Base-by-base conservation (phyloP, 2,113 vertebrate genomes). In the Paraplagusia blochii region DNA sequence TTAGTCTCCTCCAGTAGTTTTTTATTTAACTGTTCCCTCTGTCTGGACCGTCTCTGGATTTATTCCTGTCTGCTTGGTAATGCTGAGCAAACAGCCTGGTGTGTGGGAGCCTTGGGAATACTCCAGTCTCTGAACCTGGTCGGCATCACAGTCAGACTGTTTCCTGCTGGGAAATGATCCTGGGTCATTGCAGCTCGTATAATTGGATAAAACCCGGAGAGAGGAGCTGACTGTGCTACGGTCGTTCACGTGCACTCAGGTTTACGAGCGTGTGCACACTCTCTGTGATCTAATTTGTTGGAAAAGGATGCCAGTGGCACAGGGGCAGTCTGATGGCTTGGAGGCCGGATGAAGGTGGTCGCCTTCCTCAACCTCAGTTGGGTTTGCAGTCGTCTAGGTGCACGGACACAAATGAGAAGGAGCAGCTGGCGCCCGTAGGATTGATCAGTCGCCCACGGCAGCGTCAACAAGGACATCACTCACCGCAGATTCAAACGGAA, bases 291-390 rank as follows among this genome's bases (percentile, higher is more conserved):
- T 63, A 33, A 80, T 83, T 80, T 60, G 44, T 12, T 40, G 50
- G 39, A 50, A 64, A 69, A 53, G 13, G 35, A 70, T 56, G 66
- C 22, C 1, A 56, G 18, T 58, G 75, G 64, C 53, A 63, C 43
- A 66, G 58, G 56, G 44, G 57, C 56, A 44, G 63, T 48, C 51
- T 60, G 63, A 48, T 38, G 46, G 47, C 38, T 34, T 57, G 61
- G 71, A 78, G 84, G 79, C 81, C 64, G 64, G 63, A 71, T 74
- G 73, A 85, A 82, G 67, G 72, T 60, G 67, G 56, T 53, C 56
- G 12, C 12, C 38, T 12, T 40, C 38, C 11, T 40, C 38, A 40
- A 1, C 38, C 5, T 40, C 50, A 49, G 48, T 15, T 44, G 45
- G 53, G 72, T 29, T 66, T 66, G 72, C 59, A 72, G 66, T 46